Evolutionary conservation across 2,797 vertebrate species (phyloP), one percentile per base, ranked within the genome.

Genomic region (Acanthurus leucopareius): DNA sequence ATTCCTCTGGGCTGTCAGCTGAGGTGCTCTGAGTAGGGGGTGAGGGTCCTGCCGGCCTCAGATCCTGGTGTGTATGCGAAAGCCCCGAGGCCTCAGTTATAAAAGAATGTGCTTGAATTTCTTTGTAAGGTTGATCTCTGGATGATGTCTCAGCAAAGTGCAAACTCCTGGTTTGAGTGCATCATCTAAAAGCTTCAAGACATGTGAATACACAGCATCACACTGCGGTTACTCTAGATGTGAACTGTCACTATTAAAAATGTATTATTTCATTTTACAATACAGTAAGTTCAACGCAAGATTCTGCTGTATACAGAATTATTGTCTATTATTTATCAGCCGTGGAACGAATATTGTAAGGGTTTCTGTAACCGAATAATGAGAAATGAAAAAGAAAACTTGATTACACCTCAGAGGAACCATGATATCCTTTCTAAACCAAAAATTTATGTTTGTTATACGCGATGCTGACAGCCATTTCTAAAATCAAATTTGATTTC

Each of bases 1-100:
- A 88, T 91, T 87, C 75, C 81, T 71, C 77, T 77, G 32, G 74
- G 52, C 71, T 71, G 72, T 59, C 45, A 70, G 52, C 57, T 58
- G 44, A 80, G 65, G n/a, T 69, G 42, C 42, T 69, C 70, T 65
- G 10, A 40, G 54, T 47, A 10, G 40, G 19, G 28, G 52, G 20
- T 45, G 62, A 68, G 52, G 13, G 63, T 68, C 44, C 28, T 51
- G 62, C 71, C 74, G 67, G 84, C 74, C 69, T 69, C 75, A 60
- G 79, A 80, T 77, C 75, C 75, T 57, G 51, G 60, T 74, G 72
- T 79, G 49, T 22, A 35, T 76, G 71, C 5, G 13, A 69, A 59
- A 84, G 65, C 69, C 38, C 42, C 2, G 5, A 57, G 62, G 40
- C 44, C 53, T 62, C 38, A 7, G 54, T 52, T 61, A 44, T 40